Conservation (phyloP, 2,797 vertebrate species). For the Sphaeramia orbicularis region DNA sequence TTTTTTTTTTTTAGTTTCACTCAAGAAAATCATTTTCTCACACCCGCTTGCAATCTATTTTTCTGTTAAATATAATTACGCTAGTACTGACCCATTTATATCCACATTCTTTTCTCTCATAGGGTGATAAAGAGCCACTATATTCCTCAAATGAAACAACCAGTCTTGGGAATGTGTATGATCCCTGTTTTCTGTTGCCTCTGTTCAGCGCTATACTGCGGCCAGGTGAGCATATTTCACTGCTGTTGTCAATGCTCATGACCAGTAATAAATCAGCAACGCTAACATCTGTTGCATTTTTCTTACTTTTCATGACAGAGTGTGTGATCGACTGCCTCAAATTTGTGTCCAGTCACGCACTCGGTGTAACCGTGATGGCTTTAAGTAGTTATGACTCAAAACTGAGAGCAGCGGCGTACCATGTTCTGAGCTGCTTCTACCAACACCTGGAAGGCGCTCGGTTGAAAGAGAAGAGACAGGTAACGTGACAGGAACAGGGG, state of each 20-base stretch:
- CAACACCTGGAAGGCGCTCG: constrained; percentile 91
- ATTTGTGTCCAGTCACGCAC: constrained; percentile 91
- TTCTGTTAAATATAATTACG: background rate
- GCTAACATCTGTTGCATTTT: background rate
- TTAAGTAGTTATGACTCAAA: constrained; percentile 94
- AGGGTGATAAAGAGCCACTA: constrained; percentile 82
- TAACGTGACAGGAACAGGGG: constrained; percentile 41
- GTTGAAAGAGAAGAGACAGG: constrained; percentile 92
- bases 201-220: constrained; percentile 91
- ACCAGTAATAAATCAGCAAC: background rate
- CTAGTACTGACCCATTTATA: background rate
- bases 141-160: constrained; percentile 70
- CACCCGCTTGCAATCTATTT: background rate
- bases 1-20: too few species aligned
- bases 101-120: constrained; percentile 1
- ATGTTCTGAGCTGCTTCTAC: constrained; percentile 89
- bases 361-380: constrained; percentile 88
- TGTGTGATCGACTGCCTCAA: constrained; percentile 92
- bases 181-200: constrained; percentile 94
- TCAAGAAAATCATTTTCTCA: background rate
- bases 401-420: constrained; percentile 89
- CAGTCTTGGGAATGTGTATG: constrained; percentile 85
- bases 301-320: constrained; percentile 78
- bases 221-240: constrained; percentile 85
- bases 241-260: background rate